Evolutionary conservation across 2,888 invertebrate genomes (phyloP), one percentile per base, ranked within the genome.

Genomic region (Macroteleia sp.): DNA sequence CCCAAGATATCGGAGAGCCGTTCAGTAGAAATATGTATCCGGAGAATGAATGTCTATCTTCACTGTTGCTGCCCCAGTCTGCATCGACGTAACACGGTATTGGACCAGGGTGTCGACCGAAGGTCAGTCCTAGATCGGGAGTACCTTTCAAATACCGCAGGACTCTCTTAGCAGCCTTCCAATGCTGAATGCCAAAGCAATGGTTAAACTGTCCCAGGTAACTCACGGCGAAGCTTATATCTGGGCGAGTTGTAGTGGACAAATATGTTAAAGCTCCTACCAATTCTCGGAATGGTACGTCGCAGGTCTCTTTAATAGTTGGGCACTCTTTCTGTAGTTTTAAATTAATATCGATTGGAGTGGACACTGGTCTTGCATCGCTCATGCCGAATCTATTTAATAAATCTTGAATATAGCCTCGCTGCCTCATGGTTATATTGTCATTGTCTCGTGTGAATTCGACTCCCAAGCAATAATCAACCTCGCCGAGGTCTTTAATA

Each of bases 321-420:
- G 17, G 2, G 9, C 6, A 9, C 2, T 39, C n/a, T 9, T 5
- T 17, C 4, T 16, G 2, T 8, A n/a, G 2, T 9, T 12, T 56
- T 8, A 56, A 16, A 28, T 56, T 46, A 22, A 36, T 25, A 39
- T 81, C 77, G 20, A 81, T 59, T 3, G 82, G 85, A 12, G 83
- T 85, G 39, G 61, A 46, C 2, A 84, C 83, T 44, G 85, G 71
- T 17, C 86, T 85, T 12, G 75, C 80, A 46, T 86, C 70, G 10
- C 59, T 54, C 85, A 87, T 86, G 25, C 75, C 69, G 67, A 84
- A 87, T 9, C 82, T 50, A 41, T 79, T 59, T 22, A 86, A 54
- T 14, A 84, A 14, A 14, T 83, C 80, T 2, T 57, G 64, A 28
- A 86, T 77, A 39, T 86, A 85, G 5, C 74, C 75, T 34, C 32